Base-by-base conservation (phyloP, 2,888 invertebrate genomes). In the Drosophila suboccidentalis region DNA sequence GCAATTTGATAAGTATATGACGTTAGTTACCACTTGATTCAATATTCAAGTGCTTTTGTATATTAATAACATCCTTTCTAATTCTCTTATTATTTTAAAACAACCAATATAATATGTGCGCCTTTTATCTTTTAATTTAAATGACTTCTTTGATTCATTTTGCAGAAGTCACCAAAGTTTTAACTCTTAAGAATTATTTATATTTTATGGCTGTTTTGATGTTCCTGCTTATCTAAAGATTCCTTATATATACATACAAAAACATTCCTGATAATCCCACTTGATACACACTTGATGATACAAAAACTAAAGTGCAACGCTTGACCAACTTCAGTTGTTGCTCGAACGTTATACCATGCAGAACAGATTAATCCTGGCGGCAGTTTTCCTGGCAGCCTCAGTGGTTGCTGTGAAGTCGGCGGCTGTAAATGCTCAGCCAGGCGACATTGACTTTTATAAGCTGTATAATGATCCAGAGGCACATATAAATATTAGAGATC, bases 381-480 rank as follows among this genome's bases (percentile, higher is more conserved):
- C 34, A 29, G 17, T 51, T 1, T 26, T 46, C 8, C 22, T 59
- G 3, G 4, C 46, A 4, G 19, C 22, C 11, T 47, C 4, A 8
- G 26, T 55, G 34, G 13, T 39, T 34, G 22, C 39, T 1, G 26
- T 50, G 13, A 34, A 44, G 15, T 17, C 71, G 1, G 77, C 72
- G 4, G 63, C 71, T 9, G 2, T 77, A 2, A 75, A 65, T 43
- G 47, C n/a, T 17, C 54, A 60, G 1, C 11, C 47, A n/a, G 17
- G 26, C 13, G 47, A 63, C 0, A 67, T 89, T 4, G 82, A 86
- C 15, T 83, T 86, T 22, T 87, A 68, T 50, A 70, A 87, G 13
- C 62, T 80, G 0, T 81, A 74, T 26, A 71, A 82, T 46, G 71
- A 84, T 66, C 85, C 82, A 1, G 82, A 87, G 19, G 85, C 84